A percentile compares a stretch with the other conserved stretches of the same genome.
These are phyloP conservation scores for Drosophila maculinotata DNA, from an alignment of 2,888 invertebrate genomes.

Conservation along the genomic window DNA sequence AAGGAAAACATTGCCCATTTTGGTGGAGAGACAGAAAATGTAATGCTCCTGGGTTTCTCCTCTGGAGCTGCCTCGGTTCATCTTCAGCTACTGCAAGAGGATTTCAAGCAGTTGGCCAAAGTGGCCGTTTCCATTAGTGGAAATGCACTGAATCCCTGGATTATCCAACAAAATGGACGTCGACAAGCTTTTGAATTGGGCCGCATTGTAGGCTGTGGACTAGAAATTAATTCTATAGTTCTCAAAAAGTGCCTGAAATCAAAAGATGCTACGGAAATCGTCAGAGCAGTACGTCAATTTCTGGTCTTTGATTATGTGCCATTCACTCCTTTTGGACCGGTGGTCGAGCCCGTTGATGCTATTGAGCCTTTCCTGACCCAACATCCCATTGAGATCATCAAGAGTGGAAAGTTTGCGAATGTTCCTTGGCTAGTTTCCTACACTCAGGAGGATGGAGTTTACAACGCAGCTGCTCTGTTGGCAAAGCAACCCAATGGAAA, in stretches of 20 bases:
- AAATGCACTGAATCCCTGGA: conserved; percentile 88
- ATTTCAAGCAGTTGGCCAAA: conserved; percentile 57
- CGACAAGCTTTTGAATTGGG: conserved; percentile 88
- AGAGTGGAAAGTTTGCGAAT: conserved; percentile 87
- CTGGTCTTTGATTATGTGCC: conserved; percentile 88
- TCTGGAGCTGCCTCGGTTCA: conserved; percentile 92
- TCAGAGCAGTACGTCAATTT: conserved; percentile 47
- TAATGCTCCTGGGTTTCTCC: conserved; percentile 89
- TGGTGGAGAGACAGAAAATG: conserved; percentile 86
- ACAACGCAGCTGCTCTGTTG: conserved; percentile 32
- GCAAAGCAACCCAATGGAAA: conserved; percentile 23
- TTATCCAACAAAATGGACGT: conserved; percentile 85
- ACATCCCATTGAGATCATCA: conserved; percentile 88
- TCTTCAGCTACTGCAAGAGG: conserved; percentile 89
- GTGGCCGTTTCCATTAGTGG: conserved; percentile 88
- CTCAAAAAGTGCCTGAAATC: conserved; percentile 85
- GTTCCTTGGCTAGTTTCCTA: conserved; percentile 90
- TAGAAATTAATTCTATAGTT: conserved; percentile 84
- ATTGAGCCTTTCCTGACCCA: conserved; percentile 88
- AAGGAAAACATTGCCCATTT: conserved; percentile 83
- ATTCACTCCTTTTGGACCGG: conserved; percentile 90
- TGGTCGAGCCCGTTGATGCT: conserved; percentile 86
- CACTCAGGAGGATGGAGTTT: conserved; percentile 29
- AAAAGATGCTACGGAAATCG: conserved; percentile 26
- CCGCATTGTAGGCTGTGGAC: conserved; percentile 88